Conservation (phyloP, 2,113 vertebrate genomes). For the Cathartes aura region DNA sequence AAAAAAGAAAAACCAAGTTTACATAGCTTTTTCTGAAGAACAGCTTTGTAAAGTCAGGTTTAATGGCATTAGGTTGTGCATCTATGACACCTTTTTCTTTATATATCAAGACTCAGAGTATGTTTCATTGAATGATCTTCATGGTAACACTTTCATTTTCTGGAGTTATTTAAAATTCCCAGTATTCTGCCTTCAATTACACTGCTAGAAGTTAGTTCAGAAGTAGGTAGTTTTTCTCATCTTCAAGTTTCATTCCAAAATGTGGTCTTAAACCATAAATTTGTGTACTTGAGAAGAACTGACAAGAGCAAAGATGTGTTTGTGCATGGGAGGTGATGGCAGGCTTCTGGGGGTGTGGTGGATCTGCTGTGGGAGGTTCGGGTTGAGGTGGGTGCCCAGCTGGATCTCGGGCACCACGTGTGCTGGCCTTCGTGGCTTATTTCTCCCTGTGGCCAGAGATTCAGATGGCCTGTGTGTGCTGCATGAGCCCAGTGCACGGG, state of each 20-base stretch:
- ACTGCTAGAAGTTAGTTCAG: neutral
- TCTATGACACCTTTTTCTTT: neutral
- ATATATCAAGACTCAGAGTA: neutral
- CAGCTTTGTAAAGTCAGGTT: neutral
- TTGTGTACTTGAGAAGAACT: neutral
- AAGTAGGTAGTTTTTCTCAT: neutral
- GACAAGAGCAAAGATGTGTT: neutral
- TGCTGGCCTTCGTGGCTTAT: fast-evolving
- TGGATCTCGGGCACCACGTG: fast-evolving
- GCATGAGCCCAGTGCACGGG: fast-evolving
- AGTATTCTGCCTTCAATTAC: neutral
- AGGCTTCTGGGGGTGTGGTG: neutral
- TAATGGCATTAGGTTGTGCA: neutral
- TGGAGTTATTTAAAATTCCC: neutral
- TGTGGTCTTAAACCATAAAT: neutral
- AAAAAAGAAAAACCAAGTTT: neutral
- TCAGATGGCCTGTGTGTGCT: neutral
- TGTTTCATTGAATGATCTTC: neutral
- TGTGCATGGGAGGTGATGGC: neutral
- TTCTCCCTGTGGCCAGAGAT: neutral
- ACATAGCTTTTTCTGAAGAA: neutral
- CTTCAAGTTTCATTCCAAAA: neutral
- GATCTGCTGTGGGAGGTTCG: neutral
- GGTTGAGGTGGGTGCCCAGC: neutral
- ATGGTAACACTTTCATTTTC: neutral